Evolutionary conservation across 2,797 vertebrate genomes (phyloP), one percentile per base, ranked within the genome.

Genomic region (Aythya fuligula): DNA sequence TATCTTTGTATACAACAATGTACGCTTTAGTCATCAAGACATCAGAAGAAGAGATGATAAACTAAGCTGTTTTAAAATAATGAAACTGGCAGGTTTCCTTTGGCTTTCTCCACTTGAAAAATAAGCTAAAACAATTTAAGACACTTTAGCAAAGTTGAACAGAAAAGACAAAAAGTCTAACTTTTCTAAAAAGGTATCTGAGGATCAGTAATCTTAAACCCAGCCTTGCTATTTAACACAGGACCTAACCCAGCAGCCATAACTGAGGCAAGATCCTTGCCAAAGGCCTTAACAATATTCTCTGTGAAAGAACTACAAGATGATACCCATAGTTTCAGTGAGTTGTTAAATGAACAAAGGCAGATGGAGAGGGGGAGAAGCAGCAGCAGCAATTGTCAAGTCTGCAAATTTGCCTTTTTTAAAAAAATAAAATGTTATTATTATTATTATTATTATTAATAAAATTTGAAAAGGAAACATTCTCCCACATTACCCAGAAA

Each of bases 391-490:
- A 62, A 64, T 5, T 81, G 41, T 61, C 62, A 11, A 56, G 16
- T 38, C 57, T 62, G 62, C 36, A 85, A 56, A 62, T 54, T 13
- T 0, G 0, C 1, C 2, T 4, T 0, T 21, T 87, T 45, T 45
- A 24, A 6, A 11, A 64, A 82, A 36, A 36, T 38, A 38, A 38
- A 38, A 38, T 38, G 38, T 38, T 10, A 39, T 13, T 39, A 39
- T 39, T 39, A 39, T 39, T 39, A 39, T 39, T 39, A 39, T 39
- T 39, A 39, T 39, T 39, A 39, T 39, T 39, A 39, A 5, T 39
- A 53, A 66, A 57, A 57, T 70, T 71, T 93, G 58, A n/a, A 94
- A 94, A 92, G 91, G 87, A 64, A 51, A 57, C 16, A 47, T 83
- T 86, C 38, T 25, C 67, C 38, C 58, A 5, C 3, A 0, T 36